Evolutionary conservation across 2,888 invertebrate genomes (phyloP), one percentile per base, ranked within the genome.

Genomic region (Pedicia rivosa): DNA sequence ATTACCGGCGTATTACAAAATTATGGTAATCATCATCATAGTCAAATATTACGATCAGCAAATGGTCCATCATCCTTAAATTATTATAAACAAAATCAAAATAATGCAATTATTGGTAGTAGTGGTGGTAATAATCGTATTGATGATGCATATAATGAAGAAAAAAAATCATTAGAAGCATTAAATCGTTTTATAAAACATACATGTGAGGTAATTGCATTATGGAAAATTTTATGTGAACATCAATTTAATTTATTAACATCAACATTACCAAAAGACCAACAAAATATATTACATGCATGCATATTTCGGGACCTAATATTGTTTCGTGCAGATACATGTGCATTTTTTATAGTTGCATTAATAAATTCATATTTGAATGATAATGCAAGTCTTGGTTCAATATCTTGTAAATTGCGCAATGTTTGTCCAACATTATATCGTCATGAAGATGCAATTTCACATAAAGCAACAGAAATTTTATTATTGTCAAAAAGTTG

Each of bases 341-440:
- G 78, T 47, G 70, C 74, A 3, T 62, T 79, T 41, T 65, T 97
- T 13, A 80, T 95, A 15, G 78, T 81, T 25, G 75, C 82, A 33
- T 64, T 97, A 10, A 84, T 97, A 35, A 82, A 87, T 47, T 80
- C 86, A 40, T 98, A 97, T 62, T 68, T 98, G 13, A 81, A 81
- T 39, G 97, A 98, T 56, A 90, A 92, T 55, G 94, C 95, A 1
- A 87, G 88, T 2, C 88, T 94, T 2, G 88, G 90, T 54, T 77
- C 86, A 2, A 87, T 98, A 42, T 94, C 90, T 41, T 67, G 72
- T 16, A 81, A 81, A 52, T 62, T 98, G 37, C 68, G 94, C 32
- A 82, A 90, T 49, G 72, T 88, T 2, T 98, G 97, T 52, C 97
- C 98, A 0, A 81, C 82, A 47, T 67, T 98, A 17, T 98, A 94